phyloP scores from a whole-genome alignment of 1,140 invertebrate genomes.

The Homarus americanus region DNA sequence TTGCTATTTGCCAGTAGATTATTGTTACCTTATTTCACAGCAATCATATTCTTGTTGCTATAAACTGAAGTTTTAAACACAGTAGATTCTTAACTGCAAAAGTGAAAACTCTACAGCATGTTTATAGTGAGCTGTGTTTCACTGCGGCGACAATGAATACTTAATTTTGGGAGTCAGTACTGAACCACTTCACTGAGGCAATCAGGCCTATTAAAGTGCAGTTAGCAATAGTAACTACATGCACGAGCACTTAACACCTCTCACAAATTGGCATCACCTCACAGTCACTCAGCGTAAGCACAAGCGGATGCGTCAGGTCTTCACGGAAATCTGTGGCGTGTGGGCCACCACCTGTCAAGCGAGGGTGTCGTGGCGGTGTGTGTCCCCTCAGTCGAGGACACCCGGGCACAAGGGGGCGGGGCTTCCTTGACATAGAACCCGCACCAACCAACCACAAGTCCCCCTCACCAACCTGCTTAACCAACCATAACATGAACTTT shows the following conservation, averaged over 20 bases:
- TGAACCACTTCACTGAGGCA: neutral
- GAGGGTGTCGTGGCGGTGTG: neutral
- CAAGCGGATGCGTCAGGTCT: constrained; percentile 1
- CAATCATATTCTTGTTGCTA: neutral
- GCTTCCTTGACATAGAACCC: neutral
- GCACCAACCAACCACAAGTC: neutral
- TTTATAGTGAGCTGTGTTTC: neutral
- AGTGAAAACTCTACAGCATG: neutral
- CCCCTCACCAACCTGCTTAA: neutral
- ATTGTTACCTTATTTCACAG: too few species aligned
- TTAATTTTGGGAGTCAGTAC: neutral
- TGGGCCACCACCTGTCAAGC: constrained; percentile 23
- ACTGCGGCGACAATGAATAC: neutral
- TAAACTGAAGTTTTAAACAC: neutral
- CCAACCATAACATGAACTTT: neutral
- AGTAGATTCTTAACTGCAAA: neutral
- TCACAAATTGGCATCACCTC: neutral
- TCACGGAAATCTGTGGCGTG: neutral
- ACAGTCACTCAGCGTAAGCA: neutral
- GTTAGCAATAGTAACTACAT: neutral
- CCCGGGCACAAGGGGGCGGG: neutral
- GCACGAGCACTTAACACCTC: constrained; percentile 4
- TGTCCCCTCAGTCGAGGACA: constrained; percentile 5
- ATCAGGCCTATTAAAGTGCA: neutral
- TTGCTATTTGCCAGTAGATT: too few species aligned